Base-by-base conservation (phyloP, 2,888 invertebrate species). In the Acanthosepion lycidas region DNA sequence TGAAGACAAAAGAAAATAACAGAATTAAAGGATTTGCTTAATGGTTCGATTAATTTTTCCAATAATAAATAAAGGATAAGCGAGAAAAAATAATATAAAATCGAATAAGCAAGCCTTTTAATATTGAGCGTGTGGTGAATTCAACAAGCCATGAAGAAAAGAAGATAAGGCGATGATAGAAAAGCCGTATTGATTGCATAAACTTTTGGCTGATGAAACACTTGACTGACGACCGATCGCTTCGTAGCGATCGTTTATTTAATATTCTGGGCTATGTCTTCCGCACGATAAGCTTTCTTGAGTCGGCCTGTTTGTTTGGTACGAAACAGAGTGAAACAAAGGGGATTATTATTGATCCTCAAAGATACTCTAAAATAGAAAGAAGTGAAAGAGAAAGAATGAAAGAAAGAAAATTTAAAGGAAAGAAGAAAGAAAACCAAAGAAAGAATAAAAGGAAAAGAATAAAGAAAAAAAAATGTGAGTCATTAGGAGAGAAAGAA, bases 161-260 rank as follows among this genome's bases (percentile, higher is more conserved):
- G n/a, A 78, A 78, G n/a, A 33, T 78, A 33, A 78, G n/a, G 15
- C n/a, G 78, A 78, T 78, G n/a, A 78, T 15, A 15, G 78, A 78
- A 78, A 78, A 78, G n/a, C n/a, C 78, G 78, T 78, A 78, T 78
- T n/a, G 78, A 78, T 78, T 78, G 18, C 78, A 78, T n/a, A 78
- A 33, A n/a, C 78, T 78, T 78, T 33, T 78, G 78, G n/a, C 78
- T 78, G n/a, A n/a, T n/a, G 78, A 78, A 78, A 33, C n/a, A 12
- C n/a, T 33, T 78, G 78, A 78, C 78, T 78, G 78, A 78, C n/a
- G n/a, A 78, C n/a, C n/a, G 78, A 78, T 78, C n/a, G 78, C 15
- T 12, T n/a, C n/a, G n/a, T 78, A 15, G 6, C 5, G 78, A 12
- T n/a, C 78, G 42, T 78, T 78, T 78, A 33, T 78, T 78, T 78